These are phyloP conservation scores for Holcopasites calliopsidis DNA, from an alignment of 1,140 invertebrate genomes.

Conservation along the genomic window DNA sequence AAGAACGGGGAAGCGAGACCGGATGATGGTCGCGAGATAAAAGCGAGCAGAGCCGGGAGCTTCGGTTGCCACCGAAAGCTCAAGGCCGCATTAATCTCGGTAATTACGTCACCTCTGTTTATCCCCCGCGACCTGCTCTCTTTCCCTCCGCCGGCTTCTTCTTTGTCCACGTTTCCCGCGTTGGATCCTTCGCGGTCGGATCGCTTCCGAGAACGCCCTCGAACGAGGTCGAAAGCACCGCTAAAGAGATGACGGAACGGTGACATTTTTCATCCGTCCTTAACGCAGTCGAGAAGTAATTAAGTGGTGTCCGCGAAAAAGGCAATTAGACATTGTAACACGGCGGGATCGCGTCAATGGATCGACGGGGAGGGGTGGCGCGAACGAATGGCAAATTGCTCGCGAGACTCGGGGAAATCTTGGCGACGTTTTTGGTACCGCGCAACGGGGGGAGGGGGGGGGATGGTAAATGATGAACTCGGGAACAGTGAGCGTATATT, in stretches of 20 bases:
- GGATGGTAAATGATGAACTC: background rate
- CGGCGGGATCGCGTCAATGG: background rate
- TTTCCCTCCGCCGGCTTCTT: conserved; percentile 16
- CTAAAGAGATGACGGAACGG: conserved; percentile 37
- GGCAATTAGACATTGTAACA: conserved; percentile 30
- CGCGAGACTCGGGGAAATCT: background rate
- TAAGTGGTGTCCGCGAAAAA: conserved; percentile 42
- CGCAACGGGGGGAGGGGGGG: too few relatives aligned
- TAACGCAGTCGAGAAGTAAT: conserved; percentile 50
- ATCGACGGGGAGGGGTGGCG: background rate
- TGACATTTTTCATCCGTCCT: conserved; percentile 53
- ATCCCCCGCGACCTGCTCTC: conserved; percentile 56
- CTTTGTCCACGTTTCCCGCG: background rate
- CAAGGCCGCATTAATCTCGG: conserved; percentile 72
- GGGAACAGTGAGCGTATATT: too few relatives aligned
- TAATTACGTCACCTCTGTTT: conserved; percentile 76
- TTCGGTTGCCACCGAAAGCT: conserved; percentile 68
- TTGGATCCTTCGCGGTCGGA: conserved; percentile 40
- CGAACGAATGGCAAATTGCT: conserved; percentile 2
- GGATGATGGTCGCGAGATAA: conserved; percentile 71
- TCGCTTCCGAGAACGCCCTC: conserved; percentile 38
- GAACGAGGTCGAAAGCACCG: conserved; percentile 37
- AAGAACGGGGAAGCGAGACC: conserved; percentile 38
- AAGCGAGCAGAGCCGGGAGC: conserved; percentile 57
- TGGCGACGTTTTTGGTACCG: fast-evolving